Evolutionary conservation across 2,888 invertebrate genomes (phyloP).

Genomic region (Ectropis crepuscularia): DNA sequence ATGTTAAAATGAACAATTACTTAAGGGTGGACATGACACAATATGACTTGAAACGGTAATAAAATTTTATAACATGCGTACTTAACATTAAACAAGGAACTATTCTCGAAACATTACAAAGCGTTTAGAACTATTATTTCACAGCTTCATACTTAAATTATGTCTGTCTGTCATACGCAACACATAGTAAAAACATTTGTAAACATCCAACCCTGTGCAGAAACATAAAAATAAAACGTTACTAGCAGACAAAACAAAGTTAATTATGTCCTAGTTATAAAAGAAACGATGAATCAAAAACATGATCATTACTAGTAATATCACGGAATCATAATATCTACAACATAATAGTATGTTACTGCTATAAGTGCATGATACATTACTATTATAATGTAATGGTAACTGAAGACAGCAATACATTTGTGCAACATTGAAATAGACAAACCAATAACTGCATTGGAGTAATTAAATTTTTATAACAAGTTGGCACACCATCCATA

Average conservation of each 20-base stretch:
- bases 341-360: constrained; percentile 55
- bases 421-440: constrained; percentile 55
- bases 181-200: constrained; percentile 28
- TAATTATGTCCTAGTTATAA: constrained; percentile 1
- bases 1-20: constrained; percentile 65
- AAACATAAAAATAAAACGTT: constrained; percentile 37
- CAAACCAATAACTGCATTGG: constrained; percentile 24
- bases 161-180: constrained; percentile 3
- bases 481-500: constrained; percentile 30
- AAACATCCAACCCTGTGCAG: constrained; percentile 53
- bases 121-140: constrained; percentile 14
- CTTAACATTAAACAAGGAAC: constrained; percentile 62
- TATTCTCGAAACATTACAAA: constrained; percentile 43
- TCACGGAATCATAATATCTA: constrained; percentile 63
- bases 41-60: constrained; percentile 66
- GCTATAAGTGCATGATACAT: constrained; percentile 51
- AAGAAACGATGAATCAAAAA: constrained; percentile 15
- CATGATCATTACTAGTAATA: constrained; percentile 64
- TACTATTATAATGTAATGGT: constrained; percentile 64
- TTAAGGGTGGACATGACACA: constrained; percentile 67
- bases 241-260: constrained; percentile 26
- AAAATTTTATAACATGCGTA: constrained; percentile 58
- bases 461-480: constrained; percentile 11
- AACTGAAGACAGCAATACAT: constrained; percentile 60
- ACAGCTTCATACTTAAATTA: constrained; percentile 16